Evolutionary conservation across 2,888 invertebrate species (phyloP).

Genomic region (Euphydryas editha): DNA sequence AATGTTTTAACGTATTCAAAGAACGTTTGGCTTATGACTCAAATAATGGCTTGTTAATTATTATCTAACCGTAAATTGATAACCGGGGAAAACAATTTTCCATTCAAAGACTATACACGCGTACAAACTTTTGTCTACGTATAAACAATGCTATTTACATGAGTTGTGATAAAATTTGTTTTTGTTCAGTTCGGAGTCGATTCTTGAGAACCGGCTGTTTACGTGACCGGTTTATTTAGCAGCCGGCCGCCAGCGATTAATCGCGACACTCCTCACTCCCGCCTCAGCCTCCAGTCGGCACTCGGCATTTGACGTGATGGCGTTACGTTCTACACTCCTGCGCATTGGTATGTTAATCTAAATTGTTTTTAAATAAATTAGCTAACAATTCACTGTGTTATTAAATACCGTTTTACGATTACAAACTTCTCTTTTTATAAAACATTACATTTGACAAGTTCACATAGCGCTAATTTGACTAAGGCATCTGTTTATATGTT

Average conservation of each 20-base stretch:
- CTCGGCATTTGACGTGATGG: conserved; percentile 63
- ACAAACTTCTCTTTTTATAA: background rate
- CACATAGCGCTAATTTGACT: background rate
- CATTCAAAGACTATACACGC: background rate
- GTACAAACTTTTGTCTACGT: background rate
- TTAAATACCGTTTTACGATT: background rate
- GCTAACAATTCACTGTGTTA: background rate
- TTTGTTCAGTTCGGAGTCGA: background rate
- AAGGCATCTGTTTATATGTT: conserved; percentile 17
- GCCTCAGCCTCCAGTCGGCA: conserved; percentile 59
- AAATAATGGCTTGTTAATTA: too few relatives aligned
- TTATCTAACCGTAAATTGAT: too few relatives aligned
- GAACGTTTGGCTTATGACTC: too few relatives aligned
- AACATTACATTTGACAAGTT: background rate
- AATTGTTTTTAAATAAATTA: background rate
- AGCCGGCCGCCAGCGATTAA: conserved; percentile 49
- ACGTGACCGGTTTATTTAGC: conserved; percentile 67
- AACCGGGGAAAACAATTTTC: background rate
- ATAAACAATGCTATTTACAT: background rate
- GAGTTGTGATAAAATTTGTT: background rate
- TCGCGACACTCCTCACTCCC: conserved; percentile 48
- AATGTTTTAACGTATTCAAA: too few relatives aligned
- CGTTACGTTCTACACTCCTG: conserved; percentile 74
- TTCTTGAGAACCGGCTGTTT: conserved; percentile 41
- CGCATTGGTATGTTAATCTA: conserved; percentile 64